These are phyloP conservation scores for Oxycera nigricornis DNA, from an alignment of 2,888 invertebrate genomes.

Conservation along the genomic window DNA sequence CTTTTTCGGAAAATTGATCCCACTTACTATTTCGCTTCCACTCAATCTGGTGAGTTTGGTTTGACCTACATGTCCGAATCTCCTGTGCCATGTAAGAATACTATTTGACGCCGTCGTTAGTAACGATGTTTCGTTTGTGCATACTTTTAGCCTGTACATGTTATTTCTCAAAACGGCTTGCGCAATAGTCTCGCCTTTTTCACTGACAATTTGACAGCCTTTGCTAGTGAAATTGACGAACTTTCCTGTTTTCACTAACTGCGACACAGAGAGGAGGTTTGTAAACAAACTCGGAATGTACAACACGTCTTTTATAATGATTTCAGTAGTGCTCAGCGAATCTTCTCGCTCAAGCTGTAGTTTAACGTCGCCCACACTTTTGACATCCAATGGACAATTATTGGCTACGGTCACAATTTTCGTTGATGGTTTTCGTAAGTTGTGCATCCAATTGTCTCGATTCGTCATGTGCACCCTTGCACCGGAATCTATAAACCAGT, in stretches of 20 bases:
- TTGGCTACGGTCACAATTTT: not conserved
- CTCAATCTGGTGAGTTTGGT: not conserved
- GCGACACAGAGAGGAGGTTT: not conserved
- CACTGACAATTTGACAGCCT: not conserved
- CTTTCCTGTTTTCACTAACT: not conserved
- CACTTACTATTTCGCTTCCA: not conserved
- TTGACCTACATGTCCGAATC: not conserved
- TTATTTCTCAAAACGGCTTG: not conserved
- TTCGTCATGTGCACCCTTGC: constrained; percentile 3
- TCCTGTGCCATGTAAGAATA: no score
- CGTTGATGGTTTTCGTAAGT: not conserved
- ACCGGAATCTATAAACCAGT: not conserved
- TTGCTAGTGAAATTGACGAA: not conserved
- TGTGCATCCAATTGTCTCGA: not conserved
- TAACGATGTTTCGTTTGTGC: no score
- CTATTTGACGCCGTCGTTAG: no score
- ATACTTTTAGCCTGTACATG: not conserved
- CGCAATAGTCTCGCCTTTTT: not conserved
- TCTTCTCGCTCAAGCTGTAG: not conserved
- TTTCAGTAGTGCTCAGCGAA: not conserved
- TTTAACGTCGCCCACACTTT: not conserved
- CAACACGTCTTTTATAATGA: not conserved
- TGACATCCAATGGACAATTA: not conserved
- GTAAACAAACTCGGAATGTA: not conserved
- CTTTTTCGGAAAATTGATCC: not conserved